Evolutionary conservation across 1,140 invertebrate species (phyloP), one percentile per base, ranked within the genome.

Genomic region (Drepana arcuata): DNA sequence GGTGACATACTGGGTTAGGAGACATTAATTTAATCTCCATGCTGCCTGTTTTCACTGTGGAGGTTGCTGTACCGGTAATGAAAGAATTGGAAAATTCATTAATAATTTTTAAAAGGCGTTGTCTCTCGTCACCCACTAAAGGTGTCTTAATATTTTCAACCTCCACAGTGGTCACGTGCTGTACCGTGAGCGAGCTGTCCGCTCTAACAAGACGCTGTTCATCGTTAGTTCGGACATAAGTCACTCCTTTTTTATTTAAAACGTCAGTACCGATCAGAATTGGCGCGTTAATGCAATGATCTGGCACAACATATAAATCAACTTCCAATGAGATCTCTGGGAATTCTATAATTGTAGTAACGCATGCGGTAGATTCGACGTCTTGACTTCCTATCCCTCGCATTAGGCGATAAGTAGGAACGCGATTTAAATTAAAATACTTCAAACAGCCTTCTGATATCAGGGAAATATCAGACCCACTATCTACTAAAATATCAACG

Each of bases 401-500:
- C 2, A 55, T 14, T 7, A 33, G 2, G 7, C 41, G 25, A 33
- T 37, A 38, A 12, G 36, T 13, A 1, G 51, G 51, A 11, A 18
- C 5, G 25, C 5, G 7, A 10, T 23, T 11, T 25, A 27, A 41
- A 10, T 34, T 32, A 35, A 58, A 45, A 30, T 53, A 15, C 43
- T 58, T 54, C n/a, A 47, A n/a, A 1, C 48, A 9, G 0, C 34
- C 26, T 14, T 24, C 12, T 6, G 43, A 50, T 10, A 58, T 58
- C 2, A 54, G 25, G 0, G 48, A 54, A 7, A 48, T 44, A 26
- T 23, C 18, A 0, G 44, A 48, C 1, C 55, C 55, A 12, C 49
- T 58, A 29, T 58, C 55, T 12, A 58, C 50, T 13, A 58, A 31
- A 7, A 50, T 25, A 25, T 58, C 49, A 2, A 43, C 28, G 0